phyloP scores from a whole-genome alignment of 2,113 vertebrate species.

The Ploceus nigricollis region DNA sequence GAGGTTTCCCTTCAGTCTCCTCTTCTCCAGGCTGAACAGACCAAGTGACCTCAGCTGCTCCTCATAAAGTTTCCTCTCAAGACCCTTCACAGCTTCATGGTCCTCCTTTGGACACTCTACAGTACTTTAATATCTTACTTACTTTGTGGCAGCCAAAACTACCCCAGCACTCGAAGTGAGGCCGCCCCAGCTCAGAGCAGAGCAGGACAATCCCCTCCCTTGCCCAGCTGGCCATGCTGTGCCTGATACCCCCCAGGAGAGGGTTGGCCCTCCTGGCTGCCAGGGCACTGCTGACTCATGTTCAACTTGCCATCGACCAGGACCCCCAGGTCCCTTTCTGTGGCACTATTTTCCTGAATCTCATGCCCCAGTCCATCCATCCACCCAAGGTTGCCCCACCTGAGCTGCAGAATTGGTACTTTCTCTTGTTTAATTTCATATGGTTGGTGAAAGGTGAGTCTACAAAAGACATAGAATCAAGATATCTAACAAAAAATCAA shows the following conservation, averaged over 20 bases:
- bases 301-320: rapidly evolving
- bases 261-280: not conserved
- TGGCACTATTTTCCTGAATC: not conserved
- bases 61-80: rapidly evolving
- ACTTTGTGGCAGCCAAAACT: rapidly evolving
- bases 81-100: not conserved
- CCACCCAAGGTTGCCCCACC: rapidly evolving
- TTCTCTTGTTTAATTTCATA: not conserved
- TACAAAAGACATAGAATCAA: not conserved
- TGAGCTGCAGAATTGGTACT: rapidly evolving
- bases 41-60: rapidly evolving
- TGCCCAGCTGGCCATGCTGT: not conserved
- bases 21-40: not conserved
- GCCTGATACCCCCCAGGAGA: not conserved
- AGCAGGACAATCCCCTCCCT: not conserved
- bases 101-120: not conserved
- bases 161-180: not conserved
- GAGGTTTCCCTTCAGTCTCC: not conserved
- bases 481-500: not conserved
- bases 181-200: rapidly evolving
- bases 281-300: not conserved
- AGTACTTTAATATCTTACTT: rapidly evolving
- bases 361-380: not conserved
- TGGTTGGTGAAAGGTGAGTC: not conserved
- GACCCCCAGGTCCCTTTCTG: not conserved